Percentiles rank a stretch among this genome's conserved stretches.
Evolutionary conservation across 2,888 invertebrate genomes (phyloP).

Genomic region (Eustalomyia histrio): DNA sequence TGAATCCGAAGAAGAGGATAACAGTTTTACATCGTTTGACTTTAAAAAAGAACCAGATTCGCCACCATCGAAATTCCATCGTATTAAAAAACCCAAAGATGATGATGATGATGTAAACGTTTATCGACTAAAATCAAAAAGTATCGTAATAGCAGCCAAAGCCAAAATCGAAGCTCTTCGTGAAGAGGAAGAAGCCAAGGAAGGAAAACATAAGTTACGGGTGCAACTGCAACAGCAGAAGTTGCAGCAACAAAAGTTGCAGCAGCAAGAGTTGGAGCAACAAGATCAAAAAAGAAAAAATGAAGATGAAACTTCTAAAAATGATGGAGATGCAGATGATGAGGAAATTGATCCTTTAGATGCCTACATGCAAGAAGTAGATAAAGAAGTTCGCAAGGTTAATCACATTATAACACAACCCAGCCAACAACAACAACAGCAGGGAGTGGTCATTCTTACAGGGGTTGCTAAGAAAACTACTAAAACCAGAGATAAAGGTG

Average conservation of each 20-base stretch:
- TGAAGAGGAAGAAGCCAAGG: constrained; percentile 60
- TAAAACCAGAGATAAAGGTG: constrained; percentile 90
- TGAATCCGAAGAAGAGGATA: constrained; percentile 95
- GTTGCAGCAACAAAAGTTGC: constrained; percentile 54
- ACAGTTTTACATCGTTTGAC: constrained; percentile 66
- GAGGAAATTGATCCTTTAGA: constrained; percentile 97
- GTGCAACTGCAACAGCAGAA: constrained; percentile 78
- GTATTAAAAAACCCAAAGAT: constrained; percentile 72
- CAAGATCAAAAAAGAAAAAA: constrained; percentile 80
- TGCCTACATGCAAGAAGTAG: constrained; percentile 96
- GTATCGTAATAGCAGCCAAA: constrained; percentile 78
- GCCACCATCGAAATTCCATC: constrained; percentile 75
- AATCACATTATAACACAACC: constrained; percentile 77
- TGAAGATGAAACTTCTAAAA: constrained; percentile 74
- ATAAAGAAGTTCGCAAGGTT: constrained; percentile 81
- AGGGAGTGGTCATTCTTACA: constrained; percentile 88
- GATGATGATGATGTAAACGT: constrained; percentile 74
- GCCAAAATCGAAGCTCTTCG: constrained; percentile 56
- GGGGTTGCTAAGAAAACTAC: constrained; percentile 90
- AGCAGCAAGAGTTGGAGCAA: constrained; percentile 74
- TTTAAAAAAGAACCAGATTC: constrained; percentile 74
- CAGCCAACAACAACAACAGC: constrained; percentile 68
- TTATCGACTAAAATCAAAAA: constrained; percentile 70
- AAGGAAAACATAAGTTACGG: constrained; percentile 52
- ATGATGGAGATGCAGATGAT: constrained; percentile 76